phyloP scores from a whole-genome alignment of 2,113 vertebrate genomes.

The Furnarius figulus region DNA sequence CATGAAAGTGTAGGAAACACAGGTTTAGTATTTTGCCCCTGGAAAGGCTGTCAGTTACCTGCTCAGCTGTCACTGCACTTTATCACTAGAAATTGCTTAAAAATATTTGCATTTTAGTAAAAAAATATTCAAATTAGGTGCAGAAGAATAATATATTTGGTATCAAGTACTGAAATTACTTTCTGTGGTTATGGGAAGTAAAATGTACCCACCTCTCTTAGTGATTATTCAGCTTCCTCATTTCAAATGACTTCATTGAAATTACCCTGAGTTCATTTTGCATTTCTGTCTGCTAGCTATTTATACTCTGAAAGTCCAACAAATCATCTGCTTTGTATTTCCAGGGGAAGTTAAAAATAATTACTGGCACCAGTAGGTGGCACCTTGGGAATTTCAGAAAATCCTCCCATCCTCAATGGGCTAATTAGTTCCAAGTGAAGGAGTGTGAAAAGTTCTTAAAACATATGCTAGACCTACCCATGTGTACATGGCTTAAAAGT shows the following conservation, averaged over 20 bases:
- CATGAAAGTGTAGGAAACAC: neutral
- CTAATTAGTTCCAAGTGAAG: neutral
- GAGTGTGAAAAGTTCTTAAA: neutral
- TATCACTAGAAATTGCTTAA: neutral
- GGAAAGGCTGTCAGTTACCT: neutral
- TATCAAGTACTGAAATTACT: neutral
- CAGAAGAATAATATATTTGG: neutral
- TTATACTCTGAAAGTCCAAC: neutral
- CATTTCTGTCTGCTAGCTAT: neutral
- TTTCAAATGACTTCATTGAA: neutral
- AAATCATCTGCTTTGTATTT: neutral
- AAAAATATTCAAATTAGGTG: neutral
- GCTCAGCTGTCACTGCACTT: neutral
- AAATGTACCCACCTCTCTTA: neutral
- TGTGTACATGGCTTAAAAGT: neutral
- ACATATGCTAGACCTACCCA: neutral
- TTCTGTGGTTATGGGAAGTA: neutral
- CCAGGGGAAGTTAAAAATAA: neutral
- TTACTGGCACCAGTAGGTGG: constrained; percentile 22
- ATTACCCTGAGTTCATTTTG: neutral
- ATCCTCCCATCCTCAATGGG: neutral
- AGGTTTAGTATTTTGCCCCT: neutral
- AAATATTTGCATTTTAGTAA: neutral
- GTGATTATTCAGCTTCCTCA: neutral
- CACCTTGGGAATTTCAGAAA: constrained; percentile 24